Evolutionary conservation across 2,888 invertebrate species (phyloP).

Genomic region (Nemotelus nigrinus): DNA sequence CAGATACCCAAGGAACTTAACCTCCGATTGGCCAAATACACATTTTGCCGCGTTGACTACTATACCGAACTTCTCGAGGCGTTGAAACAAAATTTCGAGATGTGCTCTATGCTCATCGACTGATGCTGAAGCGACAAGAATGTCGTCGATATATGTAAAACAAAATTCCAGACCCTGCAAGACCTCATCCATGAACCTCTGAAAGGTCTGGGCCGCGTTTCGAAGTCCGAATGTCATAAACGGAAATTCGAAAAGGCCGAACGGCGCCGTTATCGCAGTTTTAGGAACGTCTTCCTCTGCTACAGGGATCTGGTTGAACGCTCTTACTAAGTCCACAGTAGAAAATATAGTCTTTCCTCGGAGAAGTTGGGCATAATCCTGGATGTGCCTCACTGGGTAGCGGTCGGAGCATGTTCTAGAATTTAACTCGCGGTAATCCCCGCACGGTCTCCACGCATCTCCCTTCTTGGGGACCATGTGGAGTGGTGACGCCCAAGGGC

Average conservation of each 20-base stretch:
- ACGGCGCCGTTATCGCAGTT: too few species aligned
- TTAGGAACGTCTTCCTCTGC: too few species aligned
- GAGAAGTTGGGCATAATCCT: background rate
- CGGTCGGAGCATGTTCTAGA: background rate
- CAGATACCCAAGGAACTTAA: too few species aligned
- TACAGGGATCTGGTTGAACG: too few species aligned
- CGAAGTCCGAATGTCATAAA: too few species aligned
- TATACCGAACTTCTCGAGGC: constrained; percentile 17
- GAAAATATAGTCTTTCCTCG: constrained; percentile 9
- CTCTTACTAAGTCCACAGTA: too few species aligned
- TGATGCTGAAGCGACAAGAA: too few species aligned
- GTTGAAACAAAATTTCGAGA: constrained; percentile 46
- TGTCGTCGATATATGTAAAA: constrained; percentile 49
- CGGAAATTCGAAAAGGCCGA: too few species aligned
- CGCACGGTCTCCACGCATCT: background rate
- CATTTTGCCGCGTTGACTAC: too few species aligned
- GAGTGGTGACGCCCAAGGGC: background rate
- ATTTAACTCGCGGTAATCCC: constrained; percentile 4
- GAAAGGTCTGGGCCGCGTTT: constrained; percentile 29
- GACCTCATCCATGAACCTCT: constrained; percentile 39
- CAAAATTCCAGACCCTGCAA: constrained; percentile 43
- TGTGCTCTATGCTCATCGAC: too few species aligned
- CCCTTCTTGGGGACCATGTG: background rate
- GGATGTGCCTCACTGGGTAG: constrained; percentile 7
- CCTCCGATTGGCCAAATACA: too few species aligned